Evolutionary conservation across 2,888 invertebrate species (phyloP), one percentile per base, ranked within the genome.

Genomic region (Calameuta pallipes): DNA sequence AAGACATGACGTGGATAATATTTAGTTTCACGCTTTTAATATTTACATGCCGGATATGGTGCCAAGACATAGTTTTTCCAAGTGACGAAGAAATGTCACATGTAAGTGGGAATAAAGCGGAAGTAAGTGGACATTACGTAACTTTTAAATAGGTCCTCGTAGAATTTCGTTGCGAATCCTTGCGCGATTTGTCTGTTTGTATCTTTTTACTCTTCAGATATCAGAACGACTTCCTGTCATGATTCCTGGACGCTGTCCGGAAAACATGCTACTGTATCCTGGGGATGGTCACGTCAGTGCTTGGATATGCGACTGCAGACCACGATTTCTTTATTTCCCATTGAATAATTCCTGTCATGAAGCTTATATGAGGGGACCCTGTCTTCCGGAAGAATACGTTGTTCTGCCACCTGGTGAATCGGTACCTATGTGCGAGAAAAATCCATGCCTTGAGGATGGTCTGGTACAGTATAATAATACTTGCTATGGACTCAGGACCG

Each of bases 281-380:
- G 95, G 95, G 1, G 94, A 94, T 83, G 83, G 83, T 1, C 94
- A 94, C 83, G 92, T 91, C 75, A 93, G 93, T 80, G 94, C 94
- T 82, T 95, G 95, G 95, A 93, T 95, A 76, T 93, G 93, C 80
- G 93, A 93, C 80, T 93, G 93, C 83, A 91, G 87, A 80, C 89
- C 91, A 75, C 89, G 91, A 75, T 90, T 84, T 78, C 82, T 95
- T 35, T 96, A 94, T 87, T 93, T 95, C 85, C 94, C 95, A 2
- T 87, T 92, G 35, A 92, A 93, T 0, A 93, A 95, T 83, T 90
- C 90, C 11, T 96, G 96, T 84, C 94, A 94, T 92, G 92, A 93
- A 75, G 94, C 94, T 0, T 95, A 93, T 85, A 92, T 92, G 69
- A 93, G 92, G 87, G 96, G 96, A 0, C 96, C 96, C 0, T 96